Conservation (phyloP, 2,797 vertebrate species). For the Garrulus glandarius region DNA sequence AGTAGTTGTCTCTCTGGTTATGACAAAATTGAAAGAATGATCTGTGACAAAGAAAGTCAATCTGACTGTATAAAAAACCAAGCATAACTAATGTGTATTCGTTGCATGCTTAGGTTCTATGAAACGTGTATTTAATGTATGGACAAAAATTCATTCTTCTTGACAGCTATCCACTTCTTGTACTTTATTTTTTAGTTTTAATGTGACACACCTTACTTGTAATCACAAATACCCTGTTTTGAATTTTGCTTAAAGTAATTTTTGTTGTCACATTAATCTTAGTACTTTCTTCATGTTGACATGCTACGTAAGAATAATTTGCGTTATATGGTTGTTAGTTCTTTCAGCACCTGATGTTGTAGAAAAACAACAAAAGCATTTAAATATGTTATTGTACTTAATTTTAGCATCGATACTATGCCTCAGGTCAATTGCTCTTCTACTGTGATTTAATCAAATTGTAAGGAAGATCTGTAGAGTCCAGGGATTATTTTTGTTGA, state of each 20-base stretch:
- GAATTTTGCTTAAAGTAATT: neutral
- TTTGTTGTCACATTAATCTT: neutral
- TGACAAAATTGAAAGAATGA: neutral
- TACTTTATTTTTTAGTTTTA: neutral
- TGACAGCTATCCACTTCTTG: neutral
- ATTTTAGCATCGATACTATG: constrained; percentile 45
- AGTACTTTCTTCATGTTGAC: neutral
- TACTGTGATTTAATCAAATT: constrained; percentile 63
- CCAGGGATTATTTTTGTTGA: constrained; percentile 73
- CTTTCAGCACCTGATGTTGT: neutral
- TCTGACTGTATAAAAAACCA: neutral
- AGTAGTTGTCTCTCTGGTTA: neutral
- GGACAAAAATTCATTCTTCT: neutral
- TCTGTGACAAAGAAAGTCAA: neutral
- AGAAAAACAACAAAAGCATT: neutral
- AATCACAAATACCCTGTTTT: neutral
- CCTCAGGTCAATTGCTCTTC: constrained; percentile 65
- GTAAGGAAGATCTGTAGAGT: constrained; percentile 66
- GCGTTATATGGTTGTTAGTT: neutral
- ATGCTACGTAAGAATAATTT: neutral
- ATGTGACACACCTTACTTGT: neutral
- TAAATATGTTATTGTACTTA: constrained; percentile 64
- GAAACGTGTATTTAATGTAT: neutral
- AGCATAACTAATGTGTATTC: neutral
- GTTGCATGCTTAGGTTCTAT: neutral